Conservation (phyloP, 2,888 invertebrate species). For the Notodonta dromedarius region DNA sequence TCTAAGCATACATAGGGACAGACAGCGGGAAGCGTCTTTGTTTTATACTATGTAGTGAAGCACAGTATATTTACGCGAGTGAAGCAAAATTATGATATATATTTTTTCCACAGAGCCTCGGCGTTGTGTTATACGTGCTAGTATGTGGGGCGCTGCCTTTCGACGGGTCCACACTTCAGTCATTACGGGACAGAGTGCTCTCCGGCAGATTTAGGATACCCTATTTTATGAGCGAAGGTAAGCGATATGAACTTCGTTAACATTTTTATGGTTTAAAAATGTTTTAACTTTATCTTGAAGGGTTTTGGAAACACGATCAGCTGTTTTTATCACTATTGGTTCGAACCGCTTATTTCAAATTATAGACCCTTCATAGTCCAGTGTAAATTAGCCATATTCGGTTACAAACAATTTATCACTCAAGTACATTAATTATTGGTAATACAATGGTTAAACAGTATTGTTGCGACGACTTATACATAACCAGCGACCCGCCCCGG, state of each 20-base stretch:
- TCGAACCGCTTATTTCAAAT: not conserved
- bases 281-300: not conserved
- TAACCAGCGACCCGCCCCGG: too few relatives aligned
- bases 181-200: constrained; percentile 95
- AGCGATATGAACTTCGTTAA: constrained; percentile 51
- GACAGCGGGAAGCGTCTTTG: too few relatives aligned
- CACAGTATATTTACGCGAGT: constrained; percentile 10
- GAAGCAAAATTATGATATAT: constrained; percentile 20
- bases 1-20: too few relatives aligned
- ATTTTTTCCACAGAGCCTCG: constrained; percentile 90
- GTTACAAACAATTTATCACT: too few relatives aligned
- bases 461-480: not conserved
- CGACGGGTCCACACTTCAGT: constrained; percentile 96
- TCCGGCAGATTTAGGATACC: constrained; percentile 98
- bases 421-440: too few relatives aligned
- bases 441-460: too few relatives aligned
- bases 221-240: constrained; percentile 98
- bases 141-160: constrained; percentile 98
- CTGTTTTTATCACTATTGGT: not conserved
- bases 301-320: not conserved
- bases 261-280: not conserved
- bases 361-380: too few relatives aligned
- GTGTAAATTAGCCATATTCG: too few relatives aligned
- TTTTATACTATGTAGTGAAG: too few relatives aligned
- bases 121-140: constrained; percentile 97